Evolutionary conservation across 2,113 vertebrate genomes (phyloP).

Genomic region (Paradoxurus hermaphroditus): DNA sequence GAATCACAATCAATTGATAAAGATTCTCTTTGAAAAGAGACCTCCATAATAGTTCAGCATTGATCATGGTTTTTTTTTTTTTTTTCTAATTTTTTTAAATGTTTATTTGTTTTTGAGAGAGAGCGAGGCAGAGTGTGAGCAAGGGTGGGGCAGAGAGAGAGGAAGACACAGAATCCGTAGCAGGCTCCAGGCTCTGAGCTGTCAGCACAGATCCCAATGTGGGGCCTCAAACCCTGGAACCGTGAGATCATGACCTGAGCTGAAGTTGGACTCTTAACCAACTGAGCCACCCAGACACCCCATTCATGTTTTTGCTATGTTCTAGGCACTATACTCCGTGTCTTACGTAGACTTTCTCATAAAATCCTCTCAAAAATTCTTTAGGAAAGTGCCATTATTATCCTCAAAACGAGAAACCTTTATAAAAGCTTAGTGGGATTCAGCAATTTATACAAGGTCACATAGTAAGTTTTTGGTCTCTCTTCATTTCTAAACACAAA

Average conservation of each 20-base stretch:
- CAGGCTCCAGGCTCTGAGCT: too few relatives aligned
- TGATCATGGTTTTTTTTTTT: background rate
- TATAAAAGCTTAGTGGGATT: background rate
- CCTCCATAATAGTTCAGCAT: background rate
- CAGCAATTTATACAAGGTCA: background rate
- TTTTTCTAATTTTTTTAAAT: too few relatives aligned
- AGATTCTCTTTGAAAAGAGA: background rate
- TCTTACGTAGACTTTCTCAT: background rate
- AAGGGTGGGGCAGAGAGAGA: too few relatives aligned
- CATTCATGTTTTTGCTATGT: background rate
- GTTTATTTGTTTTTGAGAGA: too few relatives aligned
- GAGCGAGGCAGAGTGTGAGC: too few relatives aligned
- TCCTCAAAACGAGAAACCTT: background rate
- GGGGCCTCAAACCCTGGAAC: too few relatives aligned
- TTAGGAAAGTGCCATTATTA: background rate
- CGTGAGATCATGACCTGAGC: too few relatives aligned
- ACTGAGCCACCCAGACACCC: too few relatives aligned
- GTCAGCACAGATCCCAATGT: too few relatives aligned
- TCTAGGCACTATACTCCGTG: background rate
- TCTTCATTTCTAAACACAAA: background rate
- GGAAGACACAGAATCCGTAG: too few relatives aligned
- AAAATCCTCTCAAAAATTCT: background rate
- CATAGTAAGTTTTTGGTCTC: background rate
- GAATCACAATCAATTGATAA: background rate
- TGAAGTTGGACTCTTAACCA: too few relatives aligned